Evolutionary conservation across 2,888 invertebrate species (phyloP).

Genomic region (Ectropis crepuscularia): DNA sequence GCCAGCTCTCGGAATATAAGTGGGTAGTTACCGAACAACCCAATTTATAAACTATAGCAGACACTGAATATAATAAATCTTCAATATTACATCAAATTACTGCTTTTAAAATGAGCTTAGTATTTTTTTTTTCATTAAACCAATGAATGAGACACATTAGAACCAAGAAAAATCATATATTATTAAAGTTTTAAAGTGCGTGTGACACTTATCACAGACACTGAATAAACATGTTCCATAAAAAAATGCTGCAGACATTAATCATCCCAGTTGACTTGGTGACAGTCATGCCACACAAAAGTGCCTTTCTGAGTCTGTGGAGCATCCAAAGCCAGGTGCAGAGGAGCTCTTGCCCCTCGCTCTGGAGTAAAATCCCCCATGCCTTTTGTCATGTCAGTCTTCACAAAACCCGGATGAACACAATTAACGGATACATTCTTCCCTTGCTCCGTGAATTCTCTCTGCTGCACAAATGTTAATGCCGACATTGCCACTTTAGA

Average conservation of each 20-base stretch:
- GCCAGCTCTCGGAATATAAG: too few relatives aligned
- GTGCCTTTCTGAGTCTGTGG: slow-evolving; percentile 76
- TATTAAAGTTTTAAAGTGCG: slow-evolving; percentile 71
- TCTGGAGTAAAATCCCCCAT: slow-evolving; percentile 79
- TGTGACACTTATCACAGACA: slow-evolving; percentile 80
- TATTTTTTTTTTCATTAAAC: slow-evolving; percentile 4
- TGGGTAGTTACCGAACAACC: too few relatives aligned
- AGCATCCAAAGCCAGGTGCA: slow-evolving; percentile 76
- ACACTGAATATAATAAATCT: not conserved
- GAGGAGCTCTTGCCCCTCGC: slow-evolving; percentile 73
- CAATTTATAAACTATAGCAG: too few relatives aligned
- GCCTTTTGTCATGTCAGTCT: slow-evolving; percentile 80
- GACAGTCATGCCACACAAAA: slow-evolving; percentile 80
- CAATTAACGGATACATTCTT: slow-evolving; percentile 77
- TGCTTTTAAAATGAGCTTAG: not conserved
- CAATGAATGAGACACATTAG: slow-evolving; percentile 54
- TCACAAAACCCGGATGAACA: slow-evolving; percentile 81
- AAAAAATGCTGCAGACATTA: slow-evolving; percentile 60
- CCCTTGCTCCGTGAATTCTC: slow-evolving; percentile 77
- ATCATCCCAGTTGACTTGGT: slow-evolving; percentile 82
- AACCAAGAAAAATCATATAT: slow-evolving; percentile 71
- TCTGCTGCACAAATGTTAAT: slow-evolving; percentile 78
- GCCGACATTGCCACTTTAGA: slow-evolving; percentile 80
- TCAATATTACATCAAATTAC: not conserved
- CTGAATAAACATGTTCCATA: slow-evolving; percentile 68